Conservation (phyloP, 2,888 invertebrate genomes). For the Herminia tarsipennalis region DNA sequence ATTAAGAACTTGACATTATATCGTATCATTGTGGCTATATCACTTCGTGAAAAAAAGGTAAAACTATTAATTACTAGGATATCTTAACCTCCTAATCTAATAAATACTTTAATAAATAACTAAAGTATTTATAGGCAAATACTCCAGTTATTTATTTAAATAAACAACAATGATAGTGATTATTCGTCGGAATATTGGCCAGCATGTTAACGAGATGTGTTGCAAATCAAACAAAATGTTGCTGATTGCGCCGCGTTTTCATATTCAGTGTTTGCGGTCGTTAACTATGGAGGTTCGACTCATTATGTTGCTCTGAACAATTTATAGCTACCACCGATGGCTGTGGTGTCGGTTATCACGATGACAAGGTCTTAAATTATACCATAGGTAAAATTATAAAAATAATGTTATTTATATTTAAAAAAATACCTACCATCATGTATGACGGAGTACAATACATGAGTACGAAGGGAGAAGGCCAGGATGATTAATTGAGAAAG, state of each 20-base stretch:
- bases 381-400: background rate
- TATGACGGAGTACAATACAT: background rate
- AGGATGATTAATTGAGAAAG: too few species aligned
- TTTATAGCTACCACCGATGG: constrained; percentile 26
- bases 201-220: constrained; percentile 52
- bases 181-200: constrained; percentile 24
- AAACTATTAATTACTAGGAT: too few species aligned
- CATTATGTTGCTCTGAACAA: constrained; percentile 2
- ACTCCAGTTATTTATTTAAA: constrained; percentile 4
- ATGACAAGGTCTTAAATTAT: background rate
- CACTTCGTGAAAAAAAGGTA: too few species aligned
- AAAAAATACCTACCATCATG: background rate
- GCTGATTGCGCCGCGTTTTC: constrained; percentile 59
- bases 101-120: too few species aligned
- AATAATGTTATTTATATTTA: background rate
- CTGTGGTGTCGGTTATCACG: constrained; percentile 11
- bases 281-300: constrained; percentile 53
- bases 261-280: constrained; percentile 66
- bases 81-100: too few species aligned
- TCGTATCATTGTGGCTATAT: too few species aligned
- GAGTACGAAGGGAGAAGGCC: too few species aligned
- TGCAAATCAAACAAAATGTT: constrained; percentile 64
- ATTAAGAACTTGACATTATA: too few species aligned
- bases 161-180: constrained; percentile 1
- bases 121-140: too few species aligned